These are phyloP conservation scores for Limnephilus auricula DNA, from an alignment of 2,888 invertebrate genomes.

Conservation along the genomic window DNA sequence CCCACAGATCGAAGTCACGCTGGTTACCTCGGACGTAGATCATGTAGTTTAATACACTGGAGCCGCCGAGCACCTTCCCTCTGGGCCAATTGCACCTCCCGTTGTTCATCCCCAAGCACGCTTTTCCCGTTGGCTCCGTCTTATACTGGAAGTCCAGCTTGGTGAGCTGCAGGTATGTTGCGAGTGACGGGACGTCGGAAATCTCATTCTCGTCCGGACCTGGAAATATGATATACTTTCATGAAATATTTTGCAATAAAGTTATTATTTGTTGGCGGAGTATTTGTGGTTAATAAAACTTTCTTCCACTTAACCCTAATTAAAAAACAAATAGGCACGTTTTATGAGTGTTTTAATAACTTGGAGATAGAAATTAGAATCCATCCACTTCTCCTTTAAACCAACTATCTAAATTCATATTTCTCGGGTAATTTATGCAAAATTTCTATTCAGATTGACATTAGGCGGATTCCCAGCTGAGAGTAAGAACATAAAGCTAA, in stretches of 20 bases:
- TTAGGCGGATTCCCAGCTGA: too few relatives aligned
- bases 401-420: neutral
- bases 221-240: conserved; percentile 69
- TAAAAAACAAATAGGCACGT: neutral
- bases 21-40: conserved; percentile 91
- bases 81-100: conserved; percentile 92
- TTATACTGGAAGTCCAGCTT: conserved; percentile 94
- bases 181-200: conserved; percentile 90
- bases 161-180: conserved; percentile 91
- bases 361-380: neutral
- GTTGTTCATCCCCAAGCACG: conserved; percentile 90
- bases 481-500: neutral
- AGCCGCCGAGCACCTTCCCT: conserved; percentile 93
- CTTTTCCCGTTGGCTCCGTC: conserved; percentile 88
- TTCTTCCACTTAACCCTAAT: neutral
- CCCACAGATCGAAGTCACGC: conserved; percentile 94
- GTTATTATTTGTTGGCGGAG: neutral
- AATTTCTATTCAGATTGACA: neutral
- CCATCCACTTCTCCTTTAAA: neutral
- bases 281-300: neutral
- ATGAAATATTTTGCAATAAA: neutral
- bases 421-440: neutral
- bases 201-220: conserved; percentile 94
- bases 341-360: neutral
- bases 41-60: conserved; percentile 93